phyloP scores from a whole-genome alignment of 2,888 invertebrate species.

The Xylota segnis region DNA sequence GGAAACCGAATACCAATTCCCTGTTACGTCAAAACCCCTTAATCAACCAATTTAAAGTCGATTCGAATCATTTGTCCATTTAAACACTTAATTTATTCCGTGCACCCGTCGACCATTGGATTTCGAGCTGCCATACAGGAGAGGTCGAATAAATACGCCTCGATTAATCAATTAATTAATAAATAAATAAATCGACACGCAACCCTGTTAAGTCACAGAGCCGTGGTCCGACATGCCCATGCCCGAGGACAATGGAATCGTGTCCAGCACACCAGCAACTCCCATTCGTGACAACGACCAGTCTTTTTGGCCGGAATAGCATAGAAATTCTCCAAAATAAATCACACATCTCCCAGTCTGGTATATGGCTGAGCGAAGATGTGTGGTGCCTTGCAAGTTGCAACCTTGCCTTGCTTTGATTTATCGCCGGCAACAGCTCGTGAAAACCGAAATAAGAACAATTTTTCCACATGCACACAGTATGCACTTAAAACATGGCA shows the following conservation, averaged over 20 bases:
- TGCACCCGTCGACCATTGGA: constrained; percentile 20
- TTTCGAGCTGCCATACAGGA: not conserved
- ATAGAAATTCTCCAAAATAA: constrained; percentile 34
- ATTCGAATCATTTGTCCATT: constrained; percentile 57
- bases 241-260: constrained; percentile 57
- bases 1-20: constrained; percentile 20
- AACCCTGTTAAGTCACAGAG: constrained; percentile 23
- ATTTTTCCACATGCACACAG: constrained; percentile 36
- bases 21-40: not conserved
- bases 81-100: constrained; percentile 69
- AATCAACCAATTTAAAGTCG: constrained; percentile 46
- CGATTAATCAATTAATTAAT: constrained; percentile 71
- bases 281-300: constrained; percentile 55
- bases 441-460: constrained; percentile 32
- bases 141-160: constrained; percentile 29
- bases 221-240: constrained; percentile 35
- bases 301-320: constrained; percentile 16
- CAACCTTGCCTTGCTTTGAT: constrained; percentile 52
- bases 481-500: constrained; percentile 5
- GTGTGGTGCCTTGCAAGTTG: constrained; percentile 34
- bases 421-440: constrained; percentile 48
- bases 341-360: constrained; percentile 24
- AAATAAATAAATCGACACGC: constrained; percentile 66
- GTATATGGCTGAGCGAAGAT: constrained; percentile 49
- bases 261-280: constrained; percentile 27